Conservation (phyloP, 2,888 invertebrate genomes). For the Pimpla rufipes region DNA sequence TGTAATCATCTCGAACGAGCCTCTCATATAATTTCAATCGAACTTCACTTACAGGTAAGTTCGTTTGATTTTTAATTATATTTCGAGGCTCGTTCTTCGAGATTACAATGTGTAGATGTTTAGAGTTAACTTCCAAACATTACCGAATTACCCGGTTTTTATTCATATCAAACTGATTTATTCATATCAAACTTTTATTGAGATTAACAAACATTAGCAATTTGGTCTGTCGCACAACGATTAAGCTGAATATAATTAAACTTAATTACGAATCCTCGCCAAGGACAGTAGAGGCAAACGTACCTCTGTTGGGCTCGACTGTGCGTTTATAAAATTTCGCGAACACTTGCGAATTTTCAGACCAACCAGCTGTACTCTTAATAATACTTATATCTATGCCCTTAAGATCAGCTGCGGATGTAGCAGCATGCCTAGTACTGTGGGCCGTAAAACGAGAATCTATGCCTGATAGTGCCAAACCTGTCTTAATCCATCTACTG, state of each 20-base stretch:
- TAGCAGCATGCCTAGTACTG: not conserved
- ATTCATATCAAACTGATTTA: not conserved
- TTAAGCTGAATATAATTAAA: not conserved
- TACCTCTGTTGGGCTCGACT: conserved; percentile 24
- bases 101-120: no score
- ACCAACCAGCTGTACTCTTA: not conserved
- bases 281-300: conserved; percentile 32
- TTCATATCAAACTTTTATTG: not conserved
- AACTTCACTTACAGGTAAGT: no score
- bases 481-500: not conserved
- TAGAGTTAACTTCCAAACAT: not conserved
- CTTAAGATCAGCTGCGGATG: not conserved
- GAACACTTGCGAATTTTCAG: not conserved
- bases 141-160: not conserved
- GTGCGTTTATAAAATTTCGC: conserved; percentile 9
- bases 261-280: not conserved
- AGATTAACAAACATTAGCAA: no score
- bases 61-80: no score
- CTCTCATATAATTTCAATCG: no score
- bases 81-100: no score
- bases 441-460: not conserved
- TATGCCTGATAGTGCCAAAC: not conserved
- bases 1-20: not conserved
- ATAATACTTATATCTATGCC: not conserved
- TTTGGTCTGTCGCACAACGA: no score